Conservation (phyloP, 2,888 invertebrate species). For the Diadromus collaris region DNA sequence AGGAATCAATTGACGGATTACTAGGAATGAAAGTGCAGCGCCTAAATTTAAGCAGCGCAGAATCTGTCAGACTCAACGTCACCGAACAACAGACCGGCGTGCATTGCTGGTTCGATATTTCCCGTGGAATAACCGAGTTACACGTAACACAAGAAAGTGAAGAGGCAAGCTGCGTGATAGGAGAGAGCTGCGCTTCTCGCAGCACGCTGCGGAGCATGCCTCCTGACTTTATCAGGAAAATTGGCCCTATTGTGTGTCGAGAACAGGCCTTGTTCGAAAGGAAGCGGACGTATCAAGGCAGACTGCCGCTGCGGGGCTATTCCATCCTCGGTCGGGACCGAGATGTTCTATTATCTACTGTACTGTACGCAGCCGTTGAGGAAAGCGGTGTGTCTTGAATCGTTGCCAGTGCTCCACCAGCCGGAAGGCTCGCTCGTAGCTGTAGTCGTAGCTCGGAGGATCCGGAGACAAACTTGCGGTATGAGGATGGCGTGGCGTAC, state of each 20-base stretch:
- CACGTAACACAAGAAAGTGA: conserved; percentile 5
- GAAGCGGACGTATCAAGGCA: conserved; percentile 27
- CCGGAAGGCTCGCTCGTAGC: conserved; percentile 31
- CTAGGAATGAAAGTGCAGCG: not conserved
- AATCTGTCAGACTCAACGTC: not conserved
- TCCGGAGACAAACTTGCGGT: conserved; percentile 51
- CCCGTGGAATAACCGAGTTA: not conserved
- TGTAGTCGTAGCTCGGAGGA: conserved; percentile 16
- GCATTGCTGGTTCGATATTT: not conserved
- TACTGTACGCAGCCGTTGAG: conserved; percentile 1
- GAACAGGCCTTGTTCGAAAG: conserved; percentile 37
- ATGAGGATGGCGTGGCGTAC: conserved; percentile 27
- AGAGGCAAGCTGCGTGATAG: conserved; percentile 26
- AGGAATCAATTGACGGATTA: too few species aligned
- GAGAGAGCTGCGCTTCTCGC: conserved; percentile 12
- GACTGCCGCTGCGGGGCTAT: conserved; percentile 12
- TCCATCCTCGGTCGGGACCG: conserved; percentile 19
- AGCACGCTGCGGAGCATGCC: conserved; percentile 7
- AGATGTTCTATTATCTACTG: conserved; percentile 29
- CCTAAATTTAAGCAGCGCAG: not conserved
- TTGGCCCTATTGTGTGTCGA: conserved; percentile 49
- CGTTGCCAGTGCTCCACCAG: conserved; percentile 51
- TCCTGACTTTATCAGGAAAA: conserved; percentile 42
- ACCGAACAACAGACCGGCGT: not conserved
- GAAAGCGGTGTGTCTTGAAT: conserved; percentile 42